phyloP scores from a whole-genome alignment of 2,888 invertebrate genomes.

The Drosophila kanekoi region DNA sequence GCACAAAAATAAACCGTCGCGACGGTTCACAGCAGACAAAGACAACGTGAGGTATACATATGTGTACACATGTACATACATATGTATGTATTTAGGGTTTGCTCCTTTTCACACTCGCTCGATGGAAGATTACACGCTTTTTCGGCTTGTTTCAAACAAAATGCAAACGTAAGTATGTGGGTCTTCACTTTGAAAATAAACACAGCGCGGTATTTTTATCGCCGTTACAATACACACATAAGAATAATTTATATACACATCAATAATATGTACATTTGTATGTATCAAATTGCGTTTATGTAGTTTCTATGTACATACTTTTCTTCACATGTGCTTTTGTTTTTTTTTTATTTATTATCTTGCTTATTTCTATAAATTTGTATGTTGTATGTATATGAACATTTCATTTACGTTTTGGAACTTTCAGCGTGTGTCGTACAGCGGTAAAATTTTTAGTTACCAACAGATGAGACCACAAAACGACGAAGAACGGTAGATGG shows the following conservation, averaged over 20 bases:
- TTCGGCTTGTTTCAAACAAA: constrained; percentile 4
- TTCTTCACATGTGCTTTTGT: constrained; percentile 25
- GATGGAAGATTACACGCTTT: constrained; percentile 1
- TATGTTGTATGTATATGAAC: background rate
- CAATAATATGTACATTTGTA: constrained; percentile 7
- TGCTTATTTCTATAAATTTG: constrained; percentile 13
- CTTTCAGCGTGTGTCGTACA: constrained; percentile 22
- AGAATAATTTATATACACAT: constrained; percentile 19
- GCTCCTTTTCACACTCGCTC: constrained; percentile 15
- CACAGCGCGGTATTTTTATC: constrained; percentile 65
- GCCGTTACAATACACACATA: constrained; percentile 36
- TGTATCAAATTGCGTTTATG: constrained; percentile 31
- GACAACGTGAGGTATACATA: constrained; percentile 13
- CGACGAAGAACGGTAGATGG: constrained; percentile 28
- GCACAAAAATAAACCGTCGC: constrained; percentile 39
- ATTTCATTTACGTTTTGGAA: constrained; percentile 53
- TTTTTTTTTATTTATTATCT: constrained; percentile 11
- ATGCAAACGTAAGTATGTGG: constrained; percentile 12
- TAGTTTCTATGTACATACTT: constrained; percentile 30
- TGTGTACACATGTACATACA: background rate
- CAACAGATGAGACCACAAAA: constrained; percentile 29
- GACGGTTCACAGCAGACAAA: constrained; percentile 27
- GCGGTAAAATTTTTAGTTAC: constrained; percentile 30
- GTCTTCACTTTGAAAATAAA: constrained; percentile 40
- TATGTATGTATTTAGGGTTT: background rate